These are phyloP conservation scores for Lampropteryx suffumata DNA, from an alignment of 2,888 invertebrate genomes.

Conservation along the genomic window DNA sequence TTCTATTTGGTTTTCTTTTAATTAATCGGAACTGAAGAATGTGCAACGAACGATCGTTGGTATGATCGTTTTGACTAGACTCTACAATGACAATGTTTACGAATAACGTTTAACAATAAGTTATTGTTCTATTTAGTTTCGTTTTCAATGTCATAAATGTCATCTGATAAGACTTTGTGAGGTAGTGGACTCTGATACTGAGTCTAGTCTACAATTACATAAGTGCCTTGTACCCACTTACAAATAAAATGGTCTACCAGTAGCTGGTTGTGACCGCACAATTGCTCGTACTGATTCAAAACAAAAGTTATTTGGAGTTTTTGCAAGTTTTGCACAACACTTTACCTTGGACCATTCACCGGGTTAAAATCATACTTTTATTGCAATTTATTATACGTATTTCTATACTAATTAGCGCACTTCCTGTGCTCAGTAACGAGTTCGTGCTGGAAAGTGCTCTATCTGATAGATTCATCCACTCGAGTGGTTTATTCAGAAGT, in stretches of 20 bases:
- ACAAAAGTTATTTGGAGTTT: slow-evolving; percentile 13
- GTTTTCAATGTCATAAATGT: too few species aligned
- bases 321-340: slow-evolving; percentile 30
- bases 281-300: not conserved
- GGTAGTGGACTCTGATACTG: too few species aligned
- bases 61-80: not conserved
- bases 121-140: too few species aligned
- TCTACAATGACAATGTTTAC: too few species aligned
- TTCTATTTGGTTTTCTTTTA: slow-evolving; percentile 30
- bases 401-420: slow-evolving; percentile 55
- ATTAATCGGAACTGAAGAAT: slow-evolving; percentile 29
- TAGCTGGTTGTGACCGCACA: too few species aligned
- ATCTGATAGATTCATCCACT: not conserved
- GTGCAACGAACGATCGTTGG: slow-evolving; percentile 4
- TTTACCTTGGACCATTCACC: slow-evolving; percentile 59
- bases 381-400: slow-evolving; percentile 57
- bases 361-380: slow-evolving; percentile 41
- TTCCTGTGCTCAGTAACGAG: slow-evolving; percentile 48
- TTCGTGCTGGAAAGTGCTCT: slow-evolving; percentile 34
- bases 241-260: too few species aligned
- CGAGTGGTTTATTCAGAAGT: not conserved
- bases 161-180: too few species aligned
- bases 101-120: too few species aligned
- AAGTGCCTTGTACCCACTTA: too few species aligned
- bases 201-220: too few species aligned